phyloP scores from a whole-genome alignment of 2,888 invertebrate genomes.

The Gortyna flavago region DNA sequence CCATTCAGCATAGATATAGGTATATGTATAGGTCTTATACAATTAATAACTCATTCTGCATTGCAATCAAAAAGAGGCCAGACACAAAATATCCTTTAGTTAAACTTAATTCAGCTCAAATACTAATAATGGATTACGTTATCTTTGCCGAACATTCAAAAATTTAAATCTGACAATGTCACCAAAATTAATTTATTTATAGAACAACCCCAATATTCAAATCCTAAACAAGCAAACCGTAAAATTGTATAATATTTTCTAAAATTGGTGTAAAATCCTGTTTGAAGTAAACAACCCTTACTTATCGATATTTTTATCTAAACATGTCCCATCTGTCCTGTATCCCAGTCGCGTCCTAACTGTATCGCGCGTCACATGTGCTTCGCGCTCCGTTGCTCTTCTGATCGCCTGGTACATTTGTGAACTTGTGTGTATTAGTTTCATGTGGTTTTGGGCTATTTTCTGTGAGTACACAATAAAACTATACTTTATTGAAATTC shows the following conservation, averaged over 20 bases:
- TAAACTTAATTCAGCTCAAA: slow-evolving; percentile 2
- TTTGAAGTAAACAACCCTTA: slow-evolving; percentile 63
- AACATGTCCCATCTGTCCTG: slow-evolving; percentile 59
- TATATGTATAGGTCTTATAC: too few species aligned
- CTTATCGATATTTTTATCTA: slow-evolving; percentile 67
- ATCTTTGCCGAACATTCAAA: not conserved
- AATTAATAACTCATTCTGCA: not conserved
- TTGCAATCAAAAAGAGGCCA: not conserved
- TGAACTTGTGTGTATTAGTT: slow-evolving; percentile 67
- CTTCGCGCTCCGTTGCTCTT: slow-evolving; percentile 63
- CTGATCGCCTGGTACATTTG: slow-evolving; percentile 73
- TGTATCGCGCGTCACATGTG: slow-evolving; percentile 65
- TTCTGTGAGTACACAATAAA: slow-evolving; percentile 50
- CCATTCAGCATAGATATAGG: too few species aligned
- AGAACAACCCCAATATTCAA: slow-evolving; percentile 22
- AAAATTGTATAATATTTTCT: slow-evolving; percentile 30
- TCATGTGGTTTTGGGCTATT: slow-evolving; percentile 53
- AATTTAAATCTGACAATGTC: not conserved
- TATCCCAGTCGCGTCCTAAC: slow-evolving; percentile 68
- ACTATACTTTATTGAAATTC: not conserved
- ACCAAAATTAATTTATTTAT: slow-evolving; percentile 22
- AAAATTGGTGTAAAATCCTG: slow-evolving; percentile 45
- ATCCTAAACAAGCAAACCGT: slow-evolving; percentile 25
- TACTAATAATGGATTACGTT: not conserved
- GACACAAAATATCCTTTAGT: not conserved